Evolutionary conservation across 2,113 vertebrate genomes (phyloP), one percentile per base, ranked within the genome.

Genomic region (Clarias batrachus): DNA sequence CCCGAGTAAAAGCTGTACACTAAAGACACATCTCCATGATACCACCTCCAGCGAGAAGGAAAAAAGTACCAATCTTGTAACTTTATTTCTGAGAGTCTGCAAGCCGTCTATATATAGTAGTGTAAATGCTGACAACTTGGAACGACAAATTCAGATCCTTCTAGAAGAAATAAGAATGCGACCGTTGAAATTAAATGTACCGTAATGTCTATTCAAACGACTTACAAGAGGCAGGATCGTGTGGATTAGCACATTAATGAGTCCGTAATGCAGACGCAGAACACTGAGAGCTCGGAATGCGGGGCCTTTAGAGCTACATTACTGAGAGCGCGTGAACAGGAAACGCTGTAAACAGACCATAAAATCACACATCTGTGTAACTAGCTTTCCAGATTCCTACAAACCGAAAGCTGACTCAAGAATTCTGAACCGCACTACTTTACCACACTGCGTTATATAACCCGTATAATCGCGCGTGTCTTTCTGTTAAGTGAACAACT

Each of bases 321-420:
- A 66, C 48, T 23, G 1, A 71, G n/a, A 83, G 41, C 8, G 66
- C 57, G 19, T 52, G 57, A 83, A 83, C 52, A 83, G 52, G 82
- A 83, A 56, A 33, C 13, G n/a, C 82, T 60, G 78, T 33, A 33
- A 80, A 37, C 78, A 21, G 56, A 21, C 77, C 56, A 60, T 59
- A 19, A 79, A 80, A 78, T 13, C 9, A 23, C 30, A 80, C 82
- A 57, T 8, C 25, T 83, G 82, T 57, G n/a, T 83, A 30, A 70
- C 16, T 33, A 66, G 62, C 52, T 83, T 83, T 83, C 81, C 81
- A 83, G 81, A 70, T 68, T 63, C 60, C 21, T 56, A 33, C 63
- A 41, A 21, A 70, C 48, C 14, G 78, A 80, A 60, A 80, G 16
- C 16, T 77, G 74, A 54, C 48, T 77, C 48, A 25, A 3, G 17